Evolutionary conservation across 2,113 vertebrate genomes (phyloP).

Genomic region (Mola mola): DNA sequence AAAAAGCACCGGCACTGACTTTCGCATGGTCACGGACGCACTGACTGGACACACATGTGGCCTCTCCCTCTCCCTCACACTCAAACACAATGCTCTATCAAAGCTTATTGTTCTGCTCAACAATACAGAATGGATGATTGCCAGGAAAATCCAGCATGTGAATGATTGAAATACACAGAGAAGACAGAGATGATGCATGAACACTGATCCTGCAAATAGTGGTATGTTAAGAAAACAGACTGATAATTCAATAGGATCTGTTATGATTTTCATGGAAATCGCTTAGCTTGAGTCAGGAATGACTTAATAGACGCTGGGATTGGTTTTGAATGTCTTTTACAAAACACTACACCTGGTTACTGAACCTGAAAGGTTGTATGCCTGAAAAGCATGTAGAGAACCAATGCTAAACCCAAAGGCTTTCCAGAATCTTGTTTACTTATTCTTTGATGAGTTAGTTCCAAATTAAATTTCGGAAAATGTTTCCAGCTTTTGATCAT

Average conservation of each 20-base stretch:
- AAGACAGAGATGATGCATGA: slow-evolving; percentile 22
- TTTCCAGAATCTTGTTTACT: background rate
- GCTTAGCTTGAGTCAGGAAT: too few species aligned
- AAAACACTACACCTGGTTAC: slow-evolving; percentile 9
- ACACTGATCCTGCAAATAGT: slow-evolving; percentile 23
- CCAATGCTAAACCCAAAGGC: background rate
- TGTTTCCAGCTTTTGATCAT: background rate
- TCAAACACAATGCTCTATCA: slow-evolving; percentile 2
- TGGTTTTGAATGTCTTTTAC: background rate
- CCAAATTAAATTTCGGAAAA: background rate
- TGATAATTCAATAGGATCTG: slow-evolving; percentile 31
- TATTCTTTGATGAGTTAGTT: background rate
- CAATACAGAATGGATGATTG: slow-evolving; percentile 8
- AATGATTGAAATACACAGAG: slow-evolving; percentile 22
- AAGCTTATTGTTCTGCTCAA: slow-evolving; percentile 18
- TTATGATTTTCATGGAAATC: background rate
- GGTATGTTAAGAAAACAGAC: slow-evolving; percentile 12
- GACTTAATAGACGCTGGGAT: background rate
- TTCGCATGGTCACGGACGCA: slow-evolving; percentile 5
- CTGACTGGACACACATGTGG: slow-evolving; percentile 47
- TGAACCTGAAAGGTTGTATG: background rate
- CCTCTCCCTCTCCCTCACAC: slow-evolving; percentile 27
- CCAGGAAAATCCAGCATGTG: slow-evolving; percentile 33
- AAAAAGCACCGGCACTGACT: slow-evolving; percentile 12
- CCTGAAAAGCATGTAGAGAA: background rate